Conservation (phyloP, 2,888 invertebrate genomes). For the Apoda limacodes region DNA sequence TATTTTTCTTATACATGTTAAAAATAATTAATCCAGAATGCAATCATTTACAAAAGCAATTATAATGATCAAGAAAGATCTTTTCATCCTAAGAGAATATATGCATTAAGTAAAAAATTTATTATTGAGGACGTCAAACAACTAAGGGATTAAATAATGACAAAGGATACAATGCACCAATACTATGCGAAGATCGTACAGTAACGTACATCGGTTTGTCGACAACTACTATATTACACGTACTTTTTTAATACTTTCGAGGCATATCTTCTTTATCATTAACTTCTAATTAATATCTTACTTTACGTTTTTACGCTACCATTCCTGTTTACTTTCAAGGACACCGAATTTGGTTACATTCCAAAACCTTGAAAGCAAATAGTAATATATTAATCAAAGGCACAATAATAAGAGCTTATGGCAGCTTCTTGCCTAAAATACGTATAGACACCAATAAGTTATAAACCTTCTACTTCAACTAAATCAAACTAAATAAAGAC, state of each 20-base stretch:
- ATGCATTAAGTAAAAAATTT: too few relatives aligned
- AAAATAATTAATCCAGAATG: too few relatives aligned
- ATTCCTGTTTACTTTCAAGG: too few relatives aligned
- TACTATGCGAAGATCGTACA: constrained; percentile 64
- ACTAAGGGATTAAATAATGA: constrained; percentile 38
- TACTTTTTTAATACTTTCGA: constrained; percentile 64
- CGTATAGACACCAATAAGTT: constrained; percentile 32
- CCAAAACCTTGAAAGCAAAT: constrained; percentile 22
- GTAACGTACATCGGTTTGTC: constrained; percentile 63
- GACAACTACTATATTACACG: constrained; percentile 50
- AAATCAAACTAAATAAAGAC: constrained; percentile 27
- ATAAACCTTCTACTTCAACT: constrained; percentile 30
- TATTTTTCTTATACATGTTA: too few relatives aligned
- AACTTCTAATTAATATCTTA: too few relatives aligned
- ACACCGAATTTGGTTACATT: constrained; percentile 33
- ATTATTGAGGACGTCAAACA: too few relatives aligned
- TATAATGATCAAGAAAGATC: too few relatives aligned
- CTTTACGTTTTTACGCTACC: too few relatives aligned
- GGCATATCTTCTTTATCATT: constrained; percentile 54
- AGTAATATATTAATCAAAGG: constrained; percentile 34
- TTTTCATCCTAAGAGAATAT: too few relatives aligned
- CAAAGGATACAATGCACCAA: constrained; percentile 60
- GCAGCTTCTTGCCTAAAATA: constrained; percentile 46
- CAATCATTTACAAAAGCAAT: too few relatives aligned
- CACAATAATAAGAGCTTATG: constrained; percentile 55